phyloP scores from a whole-genome alignment of 2,113 vertebrate species.

The Lipophrys pholis region DNA sequence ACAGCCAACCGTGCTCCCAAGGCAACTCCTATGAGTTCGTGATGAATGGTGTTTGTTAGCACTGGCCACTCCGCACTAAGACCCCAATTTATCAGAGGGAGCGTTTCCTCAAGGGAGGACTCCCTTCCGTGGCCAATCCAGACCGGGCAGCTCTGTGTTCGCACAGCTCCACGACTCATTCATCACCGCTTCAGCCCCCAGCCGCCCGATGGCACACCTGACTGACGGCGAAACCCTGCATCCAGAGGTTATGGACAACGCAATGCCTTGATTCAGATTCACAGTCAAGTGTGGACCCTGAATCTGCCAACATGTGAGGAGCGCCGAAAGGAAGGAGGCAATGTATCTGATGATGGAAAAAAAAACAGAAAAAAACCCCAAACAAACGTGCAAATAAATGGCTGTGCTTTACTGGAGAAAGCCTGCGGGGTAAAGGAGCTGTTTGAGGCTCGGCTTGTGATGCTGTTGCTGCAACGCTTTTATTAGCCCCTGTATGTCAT shows the following conservation, averaged over 20 bases:
- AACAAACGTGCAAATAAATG: not conserved
- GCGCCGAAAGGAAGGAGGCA: not conserved
- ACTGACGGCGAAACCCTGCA: not conserved
- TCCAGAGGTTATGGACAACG: not conserved
- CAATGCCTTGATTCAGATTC: not conserved
- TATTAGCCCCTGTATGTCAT: rapidly evolving
- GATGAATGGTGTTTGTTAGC: conserved; percentile 65
- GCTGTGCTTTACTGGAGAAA: not conserved
- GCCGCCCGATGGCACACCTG: not conserved
- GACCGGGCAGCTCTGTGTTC: conserved; percentile 33
- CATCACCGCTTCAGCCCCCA: conserved; percentile 4
- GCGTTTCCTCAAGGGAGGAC: conserved; percentile 21
- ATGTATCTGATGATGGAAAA: not conserved
- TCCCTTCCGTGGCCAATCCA: not conserved
- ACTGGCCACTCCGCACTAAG: conserved; percentile 19
- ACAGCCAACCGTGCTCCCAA: conserved; percentile 28
- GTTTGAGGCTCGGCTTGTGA: not conserved
- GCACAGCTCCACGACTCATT: not conserved
- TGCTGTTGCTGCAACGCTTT: not conserved
- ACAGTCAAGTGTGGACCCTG: not conserved
- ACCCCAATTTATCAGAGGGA: conserved; percentile 59
- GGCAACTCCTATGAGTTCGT: conserved; percentile 29
- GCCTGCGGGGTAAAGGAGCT: not conserved
- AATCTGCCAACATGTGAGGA: too few relatives aligned
- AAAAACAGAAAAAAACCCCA: too few relatives aligned